phyloP scores from a whole-genome alignment of 2,888 invertebrate genomes.

The Synergus gifuensis region DNA sequence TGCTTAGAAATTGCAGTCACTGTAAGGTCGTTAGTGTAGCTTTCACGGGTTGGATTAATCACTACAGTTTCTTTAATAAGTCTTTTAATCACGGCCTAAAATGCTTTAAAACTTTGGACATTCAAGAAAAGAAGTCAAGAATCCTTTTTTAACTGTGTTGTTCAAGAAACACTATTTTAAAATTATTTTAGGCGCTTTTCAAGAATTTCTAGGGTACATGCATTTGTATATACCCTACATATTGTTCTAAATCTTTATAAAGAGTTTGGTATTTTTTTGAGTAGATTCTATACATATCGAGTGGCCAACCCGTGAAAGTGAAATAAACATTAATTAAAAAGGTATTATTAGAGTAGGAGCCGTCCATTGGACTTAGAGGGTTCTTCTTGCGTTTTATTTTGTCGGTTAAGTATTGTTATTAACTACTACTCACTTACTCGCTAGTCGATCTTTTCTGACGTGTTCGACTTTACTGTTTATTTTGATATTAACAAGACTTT shows the following conservation, averaged over 20 bases:
- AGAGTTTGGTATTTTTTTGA: not conserved
- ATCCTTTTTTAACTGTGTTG: too few relatives aligned
- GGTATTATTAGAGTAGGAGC: slow-evolving; percentile 65
- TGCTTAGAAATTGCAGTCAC: slow-evolving; percentile 56
- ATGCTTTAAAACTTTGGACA: too few relatives aligned
- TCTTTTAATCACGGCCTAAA: not conserved
- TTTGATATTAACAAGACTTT: slow-evolving; percentile 5
- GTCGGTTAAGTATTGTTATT: not conserved
- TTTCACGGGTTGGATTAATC: not conserved
- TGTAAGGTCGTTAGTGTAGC: slow-evolving; percentile 28
- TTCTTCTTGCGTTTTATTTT: not conserved
- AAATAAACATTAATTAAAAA: not conserved
- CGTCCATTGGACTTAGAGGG: slow-evolving; percentile 67
- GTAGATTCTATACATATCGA: slow-evolving; percentile 1
- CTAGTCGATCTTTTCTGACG: slow-evolving; percentile 47
- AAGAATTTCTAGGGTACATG: too few relatives aligned
- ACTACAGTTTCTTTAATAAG: not conserved
- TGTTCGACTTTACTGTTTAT: not conserved
- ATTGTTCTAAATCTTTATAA: not conserved
- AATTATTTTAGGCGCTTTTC: too few relatives aligned
- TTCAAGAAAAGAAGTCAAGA: too few relatives aligned
- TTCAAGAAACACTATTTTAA: too few relatives aligned
- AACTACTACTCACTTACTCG: slow-evolving; percentile 25
- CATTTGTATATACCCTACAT: too few relatives aligned
- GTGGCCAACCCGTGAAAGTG: not conserved